Conservation (phyloP, 2,113 vertebrate genomes). For the Pagrus major region DNA sequence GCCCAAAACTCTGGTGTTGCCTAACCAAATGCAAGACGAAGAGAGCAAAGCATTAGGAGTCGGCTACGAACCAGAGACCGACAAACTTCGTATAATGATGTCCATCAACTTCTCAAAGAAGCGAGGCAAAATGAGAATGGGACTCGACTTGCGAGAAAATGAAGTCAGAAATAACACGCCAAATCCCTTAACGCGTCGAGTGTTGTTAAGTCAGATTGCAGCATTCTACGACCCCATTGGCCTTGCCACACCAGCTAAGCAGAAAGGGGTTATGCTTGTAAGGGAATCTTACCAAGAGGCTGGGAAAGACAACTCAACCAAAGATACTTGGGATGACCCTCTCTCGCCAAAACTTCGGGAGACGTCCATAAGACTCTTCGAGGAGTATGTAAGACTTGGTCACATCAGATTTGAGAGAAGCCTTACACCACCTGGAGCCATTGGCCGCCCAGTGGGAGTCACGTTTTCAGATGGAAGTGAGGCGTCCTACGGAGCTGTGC, state of each 20-base stretch:
- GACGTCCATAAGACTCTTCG: conserved; percentile 20
- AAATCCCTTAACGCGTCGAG: not conserved
- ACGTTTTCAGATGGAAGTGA: conserved; percentile 15
- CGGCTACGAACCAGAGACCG: not conserved
- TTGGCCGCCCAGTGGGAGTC: conserved; percentile 7
- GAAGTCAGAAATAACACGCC: not conserved
- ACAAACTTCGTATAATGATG: not conserved
- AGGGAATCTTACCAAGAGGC: conserved; percentile 16
- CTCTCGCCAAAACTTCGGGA: conserved; percentile 18
- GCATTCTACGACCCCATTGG: conserved; percentile 30
- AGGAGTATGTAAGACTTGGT: conserved; percentile 20
- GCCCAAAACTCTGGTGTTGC: not conserved
- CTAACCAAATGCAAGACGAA: not conserved
- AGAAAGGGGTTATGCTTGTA: conserved; percentile 48
- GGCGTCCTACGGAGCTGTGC: not conserved
- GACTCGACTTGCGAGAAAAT: not conserved
- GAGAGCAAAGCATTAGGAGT: not conserved
- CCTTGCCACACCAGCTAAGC: conserved; percentile 14
- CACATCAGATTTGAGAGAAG: conserved; percentile 24
- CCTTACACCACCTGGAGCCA: conserved; percentile 24
- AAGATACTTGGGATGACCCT: not conserved
- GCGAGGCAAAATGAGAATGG: not conserved
- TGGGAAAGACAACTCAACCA: not conserved
- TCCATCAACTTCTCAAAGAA: not conserved
- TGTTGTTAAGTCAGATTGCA: conserved; percentile 22